Conservation (phyloP, 2,113 vertebrate genomes). For the Onychorhynchus coronatus region DNA sequence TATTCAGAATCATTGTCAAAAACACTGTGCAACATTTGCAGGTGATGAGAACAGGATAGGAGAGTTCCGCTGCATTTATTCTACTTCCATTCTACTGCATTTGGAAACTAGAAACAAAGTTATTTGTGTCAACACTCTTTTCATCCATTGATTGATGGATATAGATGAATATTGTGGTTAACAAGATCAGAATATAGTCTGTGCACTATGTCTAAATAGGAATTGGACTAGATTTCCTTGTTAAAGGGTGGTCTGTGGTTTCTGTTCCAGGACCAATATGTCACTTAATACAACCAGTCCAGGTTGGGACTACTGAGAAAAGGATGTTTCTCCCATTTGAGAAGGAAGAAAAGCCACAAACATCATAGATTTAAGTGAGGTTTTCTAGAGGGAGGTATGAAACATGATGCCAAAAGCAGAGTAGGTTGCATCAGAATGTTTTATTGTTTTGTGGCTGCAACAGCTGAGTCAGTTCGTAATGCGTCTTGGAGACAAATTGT, state of each 20-base stretch:
- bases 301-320: background rate
- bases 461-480: slow-evolving; percentile 32
- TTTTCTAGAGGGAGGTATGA: slow-evolving; percentile 9
- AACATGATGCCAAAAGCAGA: background rate
- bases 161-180: slow-evolving; percentile 37
- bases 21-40: background rate
- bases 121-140: slow-evolving; percentile 35
- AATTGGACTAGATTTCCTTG: slow-evolving; percentile 1
- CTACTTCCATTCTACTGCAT: background rate
- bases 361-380: background rate
- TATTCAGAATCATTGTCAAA: background rate
- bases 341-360: background rate
- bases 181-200: slow-evolving; percentile 21
- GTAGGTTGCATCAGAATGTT: slow-evolving; percentile 3
- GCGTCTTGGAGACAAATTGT: background rate
- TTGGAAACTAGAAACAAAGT: slow-evolving; percentile 2
- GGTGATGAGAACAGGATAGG: background rate
- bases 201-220: background rate
- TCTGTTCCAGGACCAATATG: background rate
- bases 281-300: background rate
- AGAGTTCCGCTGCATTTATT: background rate
- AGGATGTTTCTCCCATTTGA: background rate
- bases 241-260: background rate
- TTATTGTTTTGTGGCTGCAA: slow-evolving; percentile 13
- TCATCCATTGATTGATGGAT: background rate